These are phyloP conservation scores for Drosophila austrosaltans DNA, from an alignment of 2,888 invertebrate species.

Conservation along the genomic window DNA sequence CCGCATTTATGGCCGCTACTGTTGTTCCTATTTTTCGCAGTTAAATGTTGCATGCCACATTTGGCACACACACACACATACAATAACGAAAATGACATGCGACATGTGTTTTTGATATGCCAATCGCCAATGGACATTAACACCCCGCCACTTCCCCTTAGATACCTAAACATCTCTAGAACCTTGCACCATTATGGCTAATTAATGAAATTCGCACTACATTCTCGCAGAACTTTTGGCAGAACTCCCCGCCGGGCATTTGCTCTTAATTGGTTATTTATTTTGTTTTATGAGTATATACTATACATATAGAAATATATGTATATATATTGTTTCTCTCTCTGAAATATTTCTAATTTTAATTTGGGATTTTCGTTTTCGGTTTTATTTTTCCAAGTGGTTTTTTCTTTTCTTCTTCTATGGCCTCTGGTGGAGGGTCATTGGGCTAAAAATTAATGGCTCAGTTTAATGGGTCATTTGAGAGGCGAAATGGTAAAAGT, in stretches of 20 bases:
- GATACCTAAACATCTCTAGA: neutral
- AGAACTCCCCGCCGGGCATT: conserved; percentile 14
- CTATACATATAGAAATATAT: too few species aligned
- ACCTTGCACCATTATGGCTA: conserved; percentile 61
- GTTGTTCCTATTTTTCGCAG: conserved; percentile 52
- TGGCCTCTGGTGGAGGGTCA: conserved; percentile 55
- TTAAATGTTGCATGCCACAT: conserved; percentile 79
- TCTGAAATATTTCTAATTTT: conserved; percentile 45
- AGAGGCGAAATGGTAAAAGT: conserved; percentile 63
- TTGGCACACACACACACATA: conserved; percentile 54
- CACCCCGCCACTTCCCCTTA: neutral
- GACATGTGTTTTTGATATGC: conserved; percentile 72
- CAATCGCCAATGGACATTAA: conserved; percentile 53
- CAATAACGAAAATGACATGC: conserved; percentile 47
- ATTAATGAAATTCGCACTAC: conserved; percentile 77
- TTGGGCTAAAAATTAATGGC: conserved; percentile 71
- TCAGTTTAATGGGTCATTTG: conserved; percentile 72
- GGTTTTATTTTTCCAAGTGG: conserved; percentile 15
- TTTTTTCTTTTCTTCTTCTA: conserved; percentile 8
- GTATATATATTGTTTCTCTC: conserved; percentile 34
- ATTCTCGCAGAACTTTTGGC: conserved; percentile 56
- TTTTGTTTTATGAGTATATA: conserved; percentile 58
- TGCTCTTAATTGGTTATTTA: conserved; percentile 70
- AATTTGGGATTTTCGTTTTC: conserved; percentile 45
- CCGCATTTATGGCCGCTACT: conserved; percentile 56